Conservation (phyloP, 2,113 vertebrate genomes). For the Vidua chalybeata region DNA sequence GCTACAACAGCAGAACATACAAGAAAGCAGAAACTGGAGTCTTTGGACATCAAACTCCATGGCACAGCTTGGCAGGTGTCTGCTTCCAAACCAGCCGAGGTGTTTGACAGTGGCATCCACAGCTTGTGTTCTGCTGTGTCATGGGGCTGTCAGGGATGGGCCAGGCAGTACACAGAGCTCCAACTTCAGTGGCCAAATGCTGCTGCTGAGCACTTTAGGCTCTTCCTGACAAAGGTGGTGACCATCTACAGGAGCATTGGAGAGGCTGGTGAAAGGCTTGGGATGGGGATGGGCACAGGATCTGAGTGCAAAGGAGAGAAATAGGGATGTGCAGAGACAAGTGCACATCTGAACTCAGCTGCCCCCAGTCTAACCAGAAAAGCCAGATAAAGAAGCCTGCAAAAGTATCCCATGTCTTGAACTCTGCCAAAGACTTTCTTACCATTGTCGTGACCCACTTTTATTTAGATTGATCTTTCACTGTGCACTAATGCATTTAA, state of each 20-base stretch:
- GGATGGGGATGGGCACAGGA: background rate
- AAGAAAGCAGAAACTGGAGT: background rate
- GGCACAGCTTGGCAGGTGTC: background rate
- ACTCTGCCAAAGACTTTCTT: background rate
- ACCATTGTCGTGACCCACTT: background rate
- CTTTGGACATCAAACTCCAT: background rate
- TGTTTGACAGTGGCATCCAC: background rate
- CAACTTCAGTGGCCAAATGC: background rate
- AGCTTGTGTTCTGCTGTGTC: background rate
- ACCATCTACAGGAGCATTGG: background rate
- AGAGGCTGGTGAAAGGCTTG: background rate
- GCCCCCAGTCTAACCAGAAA: background rate
- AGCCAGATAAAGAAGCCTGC: background rate
- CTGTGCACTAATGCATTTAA: background rate
- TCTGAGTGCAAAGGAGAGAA: background rate
- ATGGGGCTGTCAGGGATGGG: background rate
- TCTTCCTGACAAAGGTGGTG: background rate
- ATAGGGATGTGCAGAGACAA: background rate
- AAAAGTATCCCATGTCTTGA: background rate
- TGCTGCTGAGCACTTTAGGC: accelerated
- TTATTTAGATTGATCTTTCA: background rate
- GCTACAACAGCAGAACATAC: background rate
- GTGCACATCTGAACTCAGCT: background rate
- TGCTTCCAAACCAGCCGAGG: background rate
- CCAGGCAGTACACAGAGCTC: background rate